These are phyloP conservation scores for Haemorhous mexicanus DNA, from an alignment of 2,113 vertebrate genomes.

Conservation along the genomic window DNA sequence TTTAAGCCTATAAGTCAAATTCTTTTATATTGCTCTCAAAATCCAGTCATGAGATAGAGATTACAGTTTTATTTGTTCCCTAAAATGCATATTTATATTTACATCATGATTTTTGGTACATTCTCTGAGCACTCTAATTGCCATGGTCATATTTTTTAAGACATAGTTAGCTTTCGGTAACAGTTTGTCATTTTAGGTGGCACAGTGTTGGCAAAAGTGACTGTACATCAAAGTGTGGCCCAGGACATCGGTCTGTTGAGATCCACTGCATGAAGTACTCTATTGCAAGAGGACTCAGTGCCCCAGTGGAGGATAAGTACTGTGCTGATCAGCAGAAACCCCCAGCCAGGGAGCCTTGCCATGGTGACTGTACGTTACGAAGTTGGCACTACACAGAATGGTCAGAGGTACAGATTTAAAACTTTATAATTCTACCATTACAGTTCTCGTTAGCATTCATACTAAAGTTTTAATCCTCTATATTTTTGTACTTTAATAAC, in stretches of 20 bases:
- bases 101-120: background rate
- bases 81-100: background rate
- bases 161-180: conserved; percentile 32
- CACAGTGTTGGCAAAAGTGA: conserved; percentile 86
- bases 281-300: conserved; percentile 73
- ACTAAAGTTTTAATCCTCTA: background rate
- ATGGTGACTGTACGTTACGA: conserved; percentile 84
- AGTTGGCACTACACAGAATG: conserved; percentile 94
- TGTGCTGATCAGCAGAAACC: conserved; percentile 84
- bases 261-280: conserved; percentile 89
- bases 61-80: background rate
- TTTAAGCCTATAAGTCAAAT: background rate
- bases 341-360: conserved; percentile 83
- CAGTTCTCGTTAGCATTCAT: background rate
- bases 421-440: background rate
- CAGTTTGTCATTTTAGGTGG: conserved; percentile 80
- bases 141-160: background rate
- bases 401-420: conserved; percentile 83
- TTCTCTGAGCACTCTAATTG: background rate
- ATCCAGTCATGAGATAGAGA: background rate
- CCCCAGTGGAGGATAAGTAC: conserved; percentile 75
- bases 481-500: background rate
- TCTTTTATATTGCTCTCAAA: background rate
- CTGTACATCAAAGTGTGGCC: conserved; percentile 88
- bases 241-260: conserved; percentile 84